Percentiles rank a stretch among this genome's conserved stretches.
phyloP scores from a whole-genome alignment of 2,113 vertebrate genomes.

The Baryphthengus martii region DNA sequence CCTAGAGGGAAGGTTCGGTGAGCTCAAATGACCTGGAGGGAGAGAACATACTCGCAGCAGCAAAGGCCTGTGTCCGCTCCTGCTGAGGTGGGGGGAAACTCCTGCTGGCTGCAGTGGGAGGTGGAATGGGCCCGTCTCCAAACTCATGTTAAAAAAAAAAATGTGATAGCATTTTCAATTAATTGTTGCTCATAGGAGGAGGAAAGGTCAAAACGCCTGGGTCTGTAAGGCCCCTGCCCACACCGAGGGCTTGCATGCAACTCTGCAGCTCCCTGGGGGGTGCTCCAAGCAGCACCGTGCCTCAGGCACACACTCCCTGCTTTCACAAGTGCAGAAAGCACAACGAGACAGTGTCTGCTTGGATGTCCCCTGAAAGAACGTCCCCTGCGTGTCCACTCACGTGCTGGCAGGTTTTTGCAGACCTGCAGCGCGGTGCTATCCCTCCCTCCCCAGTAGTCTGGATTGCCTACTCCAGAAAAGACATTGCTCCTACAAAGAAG shows the following conservation, averaged over 20 bases:
- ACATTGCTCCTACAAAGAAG: background rate
- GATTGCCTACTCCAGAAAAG: background rate
- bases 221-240: background rate
- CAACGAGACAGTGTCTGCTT: background rate
- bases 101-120: background rate
- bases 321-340: background rate
- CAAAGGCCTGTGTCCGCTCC: background rate
- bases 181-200: background rate
- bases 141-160: background rate
- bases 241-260: background rate
- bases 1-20: background rate
- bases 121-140: background rate
- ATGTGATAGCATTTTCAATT: background rate
- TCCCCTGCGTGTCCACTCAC: background rate
- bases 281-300: background rate
- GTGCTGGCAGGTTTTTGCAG: background rate
- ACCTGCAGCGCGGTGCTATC: background rate
- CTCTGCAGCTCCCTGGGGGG: background rate
- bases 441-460: background rate
- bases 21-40: background rate
- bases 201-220: background rate
- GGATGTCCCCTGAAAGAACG: background rate
- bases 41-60: background rate
- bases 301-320: background rate
- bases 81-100: background rate